These are phyloP conservation scores for Choloepus didactylus DNA, from an alignment of 2,797 vertebrate species.

Conservation along the genomic window DNA sequence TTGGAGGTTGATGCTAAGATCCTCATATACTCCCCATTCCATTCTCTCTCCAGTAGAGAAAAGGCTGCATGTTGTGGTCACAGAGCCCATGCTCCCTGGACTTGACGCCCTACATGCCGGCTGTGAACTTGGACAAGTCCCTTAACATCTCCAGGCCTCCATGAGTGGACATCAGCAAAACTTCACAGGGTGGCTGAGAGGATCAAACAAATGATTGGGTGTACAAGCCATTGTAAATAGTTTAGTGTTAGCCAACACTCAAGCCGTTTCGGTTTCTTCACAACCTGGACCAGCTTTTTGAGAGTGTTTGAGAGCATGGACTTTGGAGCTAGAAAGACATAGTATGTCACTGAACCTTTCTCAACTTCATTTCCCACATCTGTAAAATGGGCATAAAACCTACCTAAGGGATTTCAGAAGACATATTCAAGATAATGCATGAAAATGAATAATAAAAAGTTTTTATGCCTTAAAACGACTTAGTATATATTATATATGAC, in stretches of 20 bases:
- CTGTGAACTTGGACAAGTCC: not conserved
- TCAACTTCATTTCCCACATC: slow-evolving; percentile 32
- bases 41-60: not conserved
- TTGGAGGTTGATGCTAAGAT: not conserved
- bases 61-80: not conserved
- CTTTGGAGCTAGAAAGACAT: not conserved
- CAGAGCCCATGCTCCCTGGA: not conserved
- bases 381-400: not conserved
- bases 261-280: not conserved
- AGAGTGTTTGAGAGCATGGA: not conserved
- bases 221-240: not conserved
- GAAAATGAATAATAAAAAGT: not conserved
- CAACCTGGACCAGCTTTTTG: not conserved
- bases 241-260: not conserved
- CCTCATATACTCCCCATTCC: not conserved
- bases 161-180: not conserved
- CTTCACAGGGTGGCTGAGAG: not conserved
- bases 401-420: not conserved
- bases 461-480: not conserved
- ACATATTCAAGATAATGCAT: not conserved
- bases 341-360: not conserved
- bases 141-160: not conserved
- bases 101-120: not conserved
- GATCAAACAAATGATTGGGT: not conserved
- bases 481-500: not conserved